Evolutionary conservation across 2,797 vertebrate genomes (phyloP), one percentile per base, ranked within the genome.

Genomic region (Coregonus ussuriensis): DNA sequence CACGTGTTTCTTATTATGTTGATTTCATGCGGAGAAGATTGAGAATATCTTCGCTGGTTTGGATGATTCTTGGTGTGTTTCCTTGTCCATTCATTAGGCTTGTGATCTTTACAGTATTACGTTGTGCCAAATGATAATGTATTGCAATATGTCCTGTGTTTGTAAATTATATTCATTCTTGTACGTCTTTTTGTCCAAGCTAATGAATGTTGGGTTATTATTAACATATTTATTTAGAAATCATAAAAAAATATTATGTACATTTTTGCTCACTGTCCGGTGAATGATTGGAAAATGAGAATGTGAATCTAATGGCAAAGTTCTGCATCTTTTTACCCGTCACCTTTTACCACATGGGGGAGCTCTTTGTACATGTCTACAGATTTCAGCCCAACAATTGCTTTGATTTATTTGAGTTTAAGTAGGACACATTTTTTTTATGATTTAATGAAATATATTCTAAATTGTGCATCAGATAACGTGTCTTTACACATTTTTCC

Each of bases 191-290:
- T 71, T 84, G 79, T 83, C 71, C 65, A 79, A 82, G 80, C 78
- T 85, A 83, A 90, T 83, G 53, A 78, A 77, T 74, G 86, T 65
- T 79, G 1, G 70, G 84, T 62, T 84, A 63, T 82, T 85, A 83
- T 82, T 1, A 47, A 83, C 83, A 90, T 90, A 87, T 88, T 90
- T 88, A 84, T 90, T 92, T 90, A 85, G 82, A 68, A 83, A 83
- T 84, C 53, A 91, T 88, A 91, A 91, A 87, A 89, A 77, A 70
- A 37, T 62, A 65, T 41, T 1, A 75, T 83, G 41, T 86, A 83
- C 1, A 16, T 67, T 74, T 74, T 35, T n/a, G 66, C 4, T 29
- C 18, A 47, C 18, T 74, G n/a, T 37, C 33, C 2, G 1, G 4
- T n/a, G 29, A 72, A 35, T 72, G 7, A 56, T 56, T 72, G 6